Percentiles rank a stretch among this genome's conserved stretches.
These are phyloP conservation scores for Bombus pyrosoma DNA, from an alignment of 1,140 invertebrate species.

Conservation along the genomic window DNA sequence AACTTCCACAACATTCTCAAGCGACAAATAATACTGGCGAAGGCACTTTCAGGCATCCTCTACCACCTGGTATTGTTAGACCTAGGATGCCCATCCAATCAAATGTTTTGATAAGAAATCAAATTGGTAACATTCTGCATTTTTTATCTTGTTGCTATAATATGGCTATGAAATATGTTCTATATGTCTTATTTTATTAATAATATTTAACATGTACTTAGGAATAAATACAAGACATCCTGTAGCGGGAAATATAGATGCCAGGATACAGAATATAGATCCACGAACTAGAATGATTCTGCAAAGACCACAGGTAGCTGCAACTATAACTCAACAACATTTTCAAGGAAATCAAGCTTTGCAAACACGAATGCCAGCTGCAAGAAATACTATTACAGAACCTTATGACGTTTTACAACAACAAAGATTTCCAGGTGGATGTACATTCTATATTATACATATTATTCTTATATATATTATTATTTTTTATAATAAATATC, in stretches of 20 bases:
- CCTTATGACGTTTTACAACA: constrained; percentile 80
- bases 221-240: constrained; percentile 75
- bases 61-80: constrained; percentile 83
- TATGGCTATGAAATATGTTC: background rate
- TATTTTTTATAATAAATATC: constrained; percentile 1
- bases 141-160: constrained; percentile 13
- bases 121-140: constrained; percentile 70
- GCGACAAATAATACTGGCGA: constrained; percentile 73
- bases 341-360: constrained; percentile 74
- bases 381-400: constrained; percentile 72
- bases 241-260: constrained; percentile 73
- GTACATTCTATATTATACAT: constrained; percentile 26
- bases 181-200: background rate
- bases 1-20: constrained; percentile 77
- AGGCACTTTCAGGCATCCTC: constrained; percentile 84
- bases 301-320: constrained; percentile 75
- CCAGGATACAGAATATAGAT: constrained; percentile 81
- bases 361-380: constrained; percentile 75
- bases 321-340: constrained; percentile 73
- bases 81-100: constrained; percentile 80
- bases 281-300: constrained; percentile 81
- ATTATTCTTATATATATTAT: background rate
- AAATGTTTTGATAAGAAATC: constrained; percentile 77
- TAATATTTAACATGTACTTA: constrained; percentile 40
- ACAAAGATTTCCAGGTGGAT: constrained; percentile 76